Percentiles rank a stretch among this genome's conserved stretches.
phyloP scores from a whole-genome alignment of 2,888 invertebrate genomes.

The Hartigia nigra region DNA sequence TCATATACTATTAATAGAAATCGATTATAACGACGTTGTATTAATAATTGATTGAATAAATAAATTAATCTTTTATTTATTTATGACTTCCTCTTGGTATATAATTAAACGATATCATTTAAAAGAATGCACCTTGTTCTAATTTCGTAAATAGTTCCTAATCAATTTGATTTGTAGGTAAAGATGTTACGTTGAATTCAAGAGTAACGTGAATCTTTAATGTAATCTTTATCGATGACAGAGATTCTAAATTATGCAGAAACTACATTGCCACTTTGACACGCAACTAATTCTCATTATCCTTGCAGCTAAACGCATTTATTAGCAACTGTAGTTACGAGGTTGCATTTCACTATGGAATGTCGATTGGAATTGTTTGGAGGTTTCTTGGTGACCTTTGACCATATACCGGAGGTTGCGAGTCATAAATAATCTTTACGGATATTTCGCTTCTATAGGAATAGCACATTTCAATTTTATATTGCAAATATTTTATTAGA shows the following conservation, averaged over 20 bases:
- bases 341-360: background rate
- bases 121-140: too few species aligned
- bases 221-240: slow-evolving; percentile 57
- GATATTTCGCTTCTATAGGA: background rate
- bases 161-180: background rate
- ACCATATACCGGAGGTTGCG: background rate
- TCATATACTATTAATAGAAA: background rate
- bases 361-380: background rate
- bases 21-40: background rate
- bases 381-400: background rate
- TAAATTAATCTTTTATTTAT: background rate
- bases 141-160: background rate
- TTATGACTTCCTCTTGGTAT: background rate
- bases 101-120: background rate
- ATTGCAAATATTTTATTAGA: background rate
- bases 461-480: background rate
- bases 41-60: background rate
- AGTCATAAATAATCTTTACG: background rate
- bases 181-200: background rate
- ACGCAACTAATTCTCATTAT: background rate
- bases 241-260: slow-evolving; percentile 28
- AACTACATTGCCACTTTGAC: background rate
- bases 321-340: background rate
- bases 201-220: slow-evolving; percentile 25
- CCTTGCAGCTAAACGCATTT: background rate